Evolutionary conservation across 30 jellyfish, hydroid and myxozoan genomes (phyloP), one percentile per base, ranked within the genome.

Genomic region (Aurelia coerulea): DNA sequence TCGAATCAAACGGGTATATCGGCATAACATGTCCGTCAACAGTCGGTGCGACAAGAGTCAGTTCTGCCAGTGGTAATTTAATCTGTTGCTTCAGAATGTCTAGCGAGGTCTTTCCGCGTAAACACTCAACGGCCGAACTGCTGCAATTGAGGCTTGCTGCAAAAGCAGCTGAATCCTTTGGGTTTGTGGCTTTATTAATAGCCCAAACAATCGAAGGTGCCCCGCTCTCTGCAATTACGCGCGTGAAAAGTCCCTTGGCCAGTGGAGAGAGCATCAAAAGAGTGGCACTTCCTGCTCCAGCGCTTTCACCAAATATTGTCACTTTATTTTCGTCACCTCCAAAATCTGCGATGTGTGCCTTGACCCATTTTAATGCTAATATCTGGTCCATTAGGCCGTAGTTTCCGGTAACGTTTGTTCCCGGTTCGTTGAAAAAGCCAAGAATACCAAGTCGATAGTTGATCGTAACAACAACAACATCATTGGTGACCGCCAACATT

Each of bases 361-460:
- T 84, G 29, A 74, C 88, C 94, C 94, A 84, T 23, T 66, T 70
- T 32, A 84, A 69, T 37, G 94, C 94, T 51, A 6, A 4, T 54
- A 84, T 74, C 73, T 73, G 87, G 46, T 84, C 94, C 76, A 73
- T 60, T 41, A 84, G 64, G 65, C 94, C 94, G 49, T 35, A 84
- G 68, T 84, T 84, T 1, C 94, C 94, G 2, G 67, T 75, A 3
- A 42, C 29, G 12, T 41, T 52, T 42, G 94, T 84, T 9, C 81
- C 87, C 0, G 87, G 87, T 14, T 39, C 35, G 72, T 74, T 73
- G 66, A 84, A 72, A 62, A 84, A 84, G 18, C 94, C 94, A 63
- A 84, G 83, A 65, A 84, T 49, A 9, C 94, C 94, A 18, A 84
- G 79, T 35, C 94, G 88, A 76, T 84, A 84, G 82, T 74, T 75